Conservation (phyloP, 1,140 invertebrate species). For the Euglossa dilemma region DNA sequence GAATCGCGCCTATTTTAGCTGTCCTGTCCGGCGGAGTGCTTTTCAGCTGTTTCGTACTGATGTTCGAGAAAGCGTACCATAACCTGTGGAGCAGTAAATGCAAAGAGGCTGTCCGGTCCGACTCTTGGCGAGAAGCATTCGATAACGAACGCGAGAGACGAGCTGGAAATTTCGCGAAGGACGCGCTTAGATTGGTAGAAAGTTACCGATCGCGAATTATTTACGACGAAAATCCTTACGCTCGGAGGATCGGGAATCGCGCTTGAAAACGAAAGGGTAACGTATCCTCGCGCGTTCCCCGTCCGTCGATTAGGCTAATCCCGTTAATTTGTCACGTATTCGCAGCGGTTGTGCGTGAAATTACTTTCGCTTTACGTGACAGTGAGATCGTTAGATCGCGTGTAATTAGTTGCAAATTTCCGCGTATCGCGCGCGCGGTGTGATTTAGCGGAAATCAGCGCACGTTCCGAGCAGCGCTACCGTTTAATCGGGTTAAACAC, state of each 20-base stretch:
- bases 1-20: conserved; percentile 43
- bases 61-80: conserved; percentile 44
- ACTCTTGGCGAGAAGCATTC: neutral
- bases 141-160: neutral
- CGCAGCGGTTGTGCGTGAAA: conserved; percentile 19
- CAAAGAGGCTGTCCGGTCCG: neutral
- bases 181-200: too few relatives aligned
- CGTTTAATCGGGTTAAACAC: neutral
- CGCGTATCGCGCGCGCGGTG: conserved; percentile 30
- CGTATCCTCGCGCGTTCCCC: conserved; percentile 6
- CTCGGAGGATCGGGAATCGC: too few relatives aligned
- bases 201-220: neutral
- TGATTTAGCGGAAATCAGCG: neutral
- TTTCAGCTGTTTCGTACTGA: conserved; percentile 36
- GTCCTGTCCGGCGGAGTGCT: conserved; percentile 38
- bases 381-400: conserved; percentile 6
- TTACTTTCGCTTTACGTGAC: conserved; percentile 48
- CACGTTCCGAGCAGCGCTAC: neutral
- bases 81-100: neutral
- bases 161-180: neutral
- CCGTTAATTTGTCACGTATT: conserved; percentile 14
- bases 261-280: neutral
- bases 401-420: conserved; percentile 52
- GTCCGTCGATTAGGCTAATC: neutral
- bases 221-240: too few relatives aligned